Evolutionary conservation across 2,888 invertebrate genomes (phyloP), one percentile per base, ranked within the genome.

Genomic region (Beris morrisii): DNA sequence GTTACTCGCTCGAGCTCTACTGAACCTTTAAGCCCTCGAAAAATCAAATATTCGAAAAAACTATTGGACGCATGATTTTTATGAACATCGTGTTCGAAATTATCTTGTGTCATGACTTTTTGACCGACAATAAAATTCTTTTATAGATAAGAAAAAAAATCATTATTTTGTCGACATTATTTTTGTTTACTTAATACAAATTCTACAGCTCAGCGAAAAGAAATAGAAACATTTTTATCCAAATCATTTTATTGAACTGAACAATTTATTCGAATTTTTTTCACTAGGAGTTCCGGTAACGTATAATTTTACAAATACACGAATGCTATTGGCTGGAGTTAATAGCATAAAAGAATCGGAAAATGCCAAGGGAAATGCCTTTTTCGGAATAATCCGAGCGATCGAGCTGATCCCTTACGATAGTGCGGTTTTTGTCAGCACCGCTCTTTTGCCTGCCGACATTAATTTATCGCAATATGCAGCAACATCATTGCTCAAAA

Each of bases 381-480:
- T 87, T 82, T 79, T 83, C 58, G 86, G 86, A 0, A 77, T 87
- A 38, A 78, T 86, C 0, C 83, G 85, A 32, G 87, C 88, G 0
- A 84, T 85, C 0, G 84, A 85, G 69, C 72, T 85, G 68, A 83
- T 88, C 63, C 87, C 87, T 0, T 85, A 85, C 70, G 86, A 87
- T 74, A 85, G 86, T 69, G 87, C 86, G 0, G 80, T 88, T 9
- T 84, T 89, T 73, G 77, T 88, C 52, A 82, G 88, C 67, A 85
- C 86, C 0, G 85, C 86, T 66, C 79, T 81, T 44, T 83, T 82
- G 22, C 82, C 85, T 43, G 83, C 82, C 2, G 87, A 87, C 71
- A 80, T 80, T 9, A 80, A 82, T 71, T 74, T 83, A 50, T 81
- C 82, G 22, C 79, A 80, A 67, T 77, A 80, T 71, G 80, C 83